These are phyloP conservation scores for Callospermophilus lateralis DNA, from an alignment of 2,113 vertebrate species.

Conservation along the genomic window DNA sequence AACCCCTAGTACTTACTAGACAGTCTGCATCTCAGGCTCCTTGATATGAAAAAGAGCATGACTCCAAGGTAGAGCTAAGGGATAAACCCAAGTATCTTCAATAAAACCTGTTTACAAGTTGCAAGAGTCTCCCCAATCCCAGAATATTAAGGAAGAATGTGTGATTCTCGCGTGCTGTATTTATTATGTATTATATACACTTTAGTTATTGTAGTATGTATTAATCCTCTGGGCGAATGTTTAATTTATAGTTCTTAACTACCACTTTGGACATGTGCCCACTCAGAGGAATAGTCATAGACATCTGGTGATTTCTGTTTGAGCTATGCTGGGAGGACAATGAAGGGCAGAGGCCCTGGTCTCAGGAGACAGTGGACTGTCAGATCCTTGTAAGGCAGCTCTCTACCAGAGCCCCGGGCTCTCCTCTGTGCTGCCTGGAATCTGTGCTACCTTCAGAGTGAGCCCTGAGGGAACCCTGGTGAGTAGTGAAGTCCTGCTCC, in stretches of 20 bases:
- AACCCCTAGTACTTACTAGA: neutral
- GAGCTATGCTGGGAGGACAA: neutral
- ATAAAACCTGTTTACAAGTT: neutral
- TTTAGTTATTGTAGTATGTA: neutral
- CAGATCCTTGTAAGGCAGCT: neutral
- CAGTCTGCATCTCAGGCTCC: accelerated
- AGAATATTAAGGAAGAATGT: neutral
- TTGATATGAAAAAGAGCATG: neutral
- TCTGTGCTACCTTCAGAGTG: too few species aligned
- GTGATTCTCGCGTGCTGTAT: neutral
- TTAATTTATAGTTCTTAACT: neutral
- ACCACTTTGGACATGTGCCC: neutral
- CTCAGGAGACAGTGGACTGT: neutral
- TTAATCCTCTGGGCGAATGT: neutral
- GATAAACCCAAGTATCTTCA: neutral
- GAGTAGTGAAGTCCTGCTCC: neutral
- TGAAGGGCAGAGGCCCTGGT: neutral
- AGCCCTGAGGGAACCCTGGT: neutral
- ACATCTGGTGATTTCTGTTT: neutral
- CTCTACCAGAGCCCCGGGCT: neutral
- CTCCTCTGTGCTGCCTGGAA: neutral
- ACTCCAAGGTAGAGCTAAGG: too few species aligned
- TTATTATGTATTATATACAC: neutral
- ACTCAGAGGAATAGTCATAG: neutral
- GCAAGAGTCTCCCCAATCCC: neutral